These are phyloP conservation scores for Carduelis carduelis DNA, from an alignment of 2,797 vertebrate genomes.

Conservation along the genomic window DNA sequence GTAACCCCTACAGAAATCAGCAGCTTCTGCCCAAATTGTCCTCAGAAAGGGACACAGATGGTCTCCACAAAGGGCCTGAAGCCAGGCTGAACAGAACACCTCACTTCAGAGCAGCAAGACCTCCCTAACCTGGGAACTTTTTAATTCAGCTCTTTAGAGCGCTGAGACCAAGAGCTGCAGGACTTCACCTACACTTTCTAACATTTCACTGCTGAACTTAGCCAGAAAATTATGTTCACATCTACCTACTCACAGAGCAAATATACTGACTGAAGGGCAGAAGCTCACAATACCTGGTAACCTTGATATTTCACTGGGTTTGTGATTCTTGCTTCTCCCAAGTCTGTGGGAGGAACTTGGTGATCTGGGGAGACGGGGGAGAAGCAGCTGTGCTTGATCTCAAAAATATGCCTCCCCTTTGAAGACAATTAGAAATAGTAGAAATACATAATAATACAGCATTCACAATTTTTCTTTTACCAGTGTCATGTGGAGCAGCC, in stretches of 20 bases:
- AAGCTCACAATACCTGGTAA: background rate
- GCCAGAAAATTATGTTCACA: background rate
- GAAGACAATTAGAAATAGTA: background rate
- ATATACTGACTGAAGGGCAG: background rate
- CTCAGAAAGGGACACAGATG: background rate
- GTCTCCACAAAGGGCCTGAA: background rate
- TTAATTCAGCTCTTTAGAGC: background rate
- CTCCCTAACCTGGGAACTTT: background rate
- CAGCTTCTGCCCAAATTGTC: background rate
- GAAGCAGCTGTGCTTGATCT: background rate
- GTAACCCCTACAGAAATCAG: background rate
- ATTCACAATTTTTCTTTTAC: background rate
- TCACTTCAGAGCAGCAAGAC: background rate
- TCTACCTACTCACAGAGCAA: background rate
- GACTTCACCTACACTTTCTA: background rate
- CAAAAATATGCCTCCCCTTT: background rate
- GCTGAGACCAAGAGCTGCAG: background rate
- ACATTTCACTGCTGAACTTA: background rate
- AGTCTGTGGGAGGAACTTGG: background rate
- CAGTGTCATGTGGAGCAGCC: background rate
- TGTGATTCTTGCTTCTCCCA: background rate
- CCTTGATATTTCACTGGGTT: background rate
- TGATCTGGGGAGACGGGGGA: background rate
- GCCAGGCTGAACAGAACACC: background rate
- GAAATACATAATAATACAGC: background rate